phyloP scores from a whole-genome alignment of 2,797 vertebrate species.

The Tarsius wallacei region DNA sequence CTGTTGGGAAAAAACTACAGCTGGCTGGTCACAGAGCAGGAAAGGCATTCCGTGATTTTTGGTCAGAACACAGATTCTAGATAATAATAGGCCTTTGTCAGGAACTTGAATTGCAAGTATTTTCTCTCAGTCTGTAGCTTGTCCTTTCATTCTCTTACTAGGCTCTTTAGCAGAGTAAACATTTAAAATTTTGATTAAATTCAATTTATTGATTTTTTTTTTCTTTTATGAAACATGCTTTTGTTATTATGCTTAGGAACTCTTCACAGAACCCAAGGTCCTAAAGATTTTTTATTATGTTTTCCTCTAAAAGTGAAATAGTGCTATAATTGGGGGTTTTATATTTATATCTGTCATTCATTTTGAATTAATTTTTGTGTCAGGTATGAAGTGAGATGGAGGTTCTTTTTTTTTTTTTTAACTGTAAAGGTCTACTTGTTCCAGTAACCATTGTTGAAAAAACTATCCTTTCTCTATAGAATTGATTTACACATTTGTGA shows the following conservation, averaged over 20 bases:
- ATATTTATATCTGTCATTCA: neutral
- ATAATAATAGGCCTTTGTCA: neutral
- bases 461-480: neutral
- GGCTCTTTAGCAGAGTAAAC: neutral
- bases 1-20: neutral
- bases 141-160: neutral
- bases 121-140: neutral
- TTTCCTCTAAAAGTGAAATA: neutral
- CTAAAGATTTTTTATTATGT: neutral
- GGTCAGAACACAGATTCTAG: neutral
- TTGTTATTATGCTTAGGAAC: neutral
- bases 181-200: slow-evolving; percentile 12
- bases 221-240: neutral
- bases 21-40: neutral
- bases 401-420: neutral
- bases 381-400: neutral
- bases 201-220: neutral
- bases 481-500: neutral
- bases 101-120: neutral
- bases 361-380: neutral
- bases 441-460: neutral
- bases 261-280: neutral
- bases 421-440: neutral
- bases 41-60: neutral
- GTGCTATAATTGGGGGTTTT: neutral